A percentile compares a stretch with the other conserved stretches of the same genome.
Evolutionary conservation across 2,888 invertebrate species (phyloP).

Genomic region (Eilema griseolum): DNA sequence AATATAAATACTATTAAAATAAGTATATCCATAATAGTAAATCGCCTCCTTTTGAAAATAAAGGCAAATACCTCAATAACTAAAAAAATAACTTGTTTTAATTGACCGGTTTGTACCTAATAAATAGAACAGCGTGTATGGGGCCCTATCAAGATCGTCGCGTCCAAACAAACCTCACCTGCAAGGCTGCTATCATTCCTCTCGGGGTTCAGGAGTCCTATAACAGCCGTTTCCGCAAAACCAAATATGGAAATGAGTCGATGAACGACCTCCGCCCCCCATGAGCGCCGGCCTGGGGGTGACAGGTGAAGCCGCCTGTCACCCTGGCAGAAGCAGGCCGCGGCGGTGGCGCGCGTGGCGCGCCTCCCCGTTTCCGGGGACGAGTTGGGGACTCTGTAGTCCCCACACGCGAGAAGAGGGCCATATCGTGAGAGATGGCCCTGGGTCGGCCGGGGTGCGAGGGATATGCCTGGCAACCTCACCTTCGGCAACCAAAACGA

Average conservation of each 20-base stretch:
- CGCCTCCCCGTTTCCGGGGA: too few relatives aligned
- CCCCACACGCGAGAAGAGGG: too few relatives aligned
- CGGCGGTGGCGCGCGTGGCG: too few relatives aligned
- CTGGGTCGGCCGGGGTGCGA: too few relatives aligned
- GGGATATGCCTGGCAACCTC: too few relatives aligned
- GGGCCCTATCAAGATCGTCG: not conserved
- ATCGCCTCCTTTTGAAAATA: slow-evolving; percentile 85
- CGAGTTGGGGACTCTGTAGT: too few relatives aligned
- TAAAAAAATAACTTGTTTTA: slow-evolving; percentile 75
- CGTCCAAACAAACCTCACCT: not conserved
- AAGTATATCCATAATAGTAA: slow-evolving; percentile 85
- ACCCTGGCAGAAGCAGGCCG: too few relatives aligned
- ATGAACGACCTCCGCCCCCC: too few relatives aligned
- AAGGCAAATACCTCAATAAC: slow-evolving; percentile 86
- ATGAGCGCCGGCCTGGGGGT: too few relatives aligned
- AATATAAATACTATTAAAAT: slow-evolving; percentile 85
- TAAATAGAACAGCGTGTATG: slow-evolving; percentile 23
- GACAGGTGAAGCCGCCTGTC: too few relatives aligned
- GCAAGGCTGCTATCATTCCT: not conserved
- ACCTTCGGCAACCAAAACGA: too few relatives aligned
- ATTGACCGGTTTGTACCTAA: slow-evolving; percentile 55
- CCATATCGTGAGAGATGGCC: too few relatives aligned
- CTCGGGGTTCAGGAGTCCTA: not conserved
- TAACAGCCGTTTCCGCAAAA: not conserved
- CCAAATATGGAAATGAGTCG: not conserved